These are phyloP conservation scores for Pelobates cultripes DNA, from an alignment of 2,797 vertebrate genomes.

Conservation along the genomic window DNA sequence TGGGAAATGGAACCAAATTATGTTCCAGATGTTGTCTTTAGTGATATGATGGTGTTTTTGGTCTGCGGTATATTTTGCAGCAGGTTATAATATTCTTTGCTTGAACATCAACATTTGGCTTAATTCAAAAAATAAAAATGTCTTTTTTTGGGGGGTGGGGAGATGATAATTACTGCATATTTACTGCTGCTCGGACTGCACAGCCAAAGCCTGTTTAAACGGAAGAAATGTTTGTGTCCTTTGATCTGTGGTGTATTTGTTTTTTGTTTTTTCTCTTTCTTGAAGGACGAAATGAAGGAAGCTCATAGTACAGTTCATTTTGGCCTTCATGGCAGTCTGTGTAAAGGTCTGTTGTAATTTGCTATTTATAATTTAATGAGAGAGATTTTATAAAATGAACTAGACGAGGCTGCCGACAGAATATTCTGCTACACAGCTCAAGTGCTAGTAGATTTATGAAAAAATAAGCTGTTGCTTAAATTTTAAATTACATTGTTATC, in stretches of 20 bases:
- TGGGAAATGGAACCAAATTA: slow-evolving; percentile 3
- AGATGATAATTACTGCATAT: neutral
- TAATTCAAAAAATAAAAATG: neutral
- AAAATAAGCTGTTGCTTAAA: neutral
- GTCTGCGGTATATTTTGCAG: slow-evolving; percentile 6
- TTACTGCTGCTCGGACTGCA: neutral
- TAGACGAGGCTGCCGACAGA: neutral
- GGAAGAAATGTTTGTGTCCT: neutral
- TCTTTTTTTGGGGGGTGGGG: neutral
- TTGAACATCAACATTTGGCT: slow-evolving; percentile 2
- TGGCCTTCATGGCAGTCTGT: slow-evolving; percentile 1
- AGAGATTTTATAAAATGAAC: neutral
- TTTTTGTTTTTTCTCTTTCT: neutral
- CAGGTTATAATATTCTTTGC: slow-evolving; percentile 1
- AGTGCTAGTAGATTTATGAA: neutral
- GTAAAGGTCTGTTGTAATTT: slow-evolving; percentile 3
- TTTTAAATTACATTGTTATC: neutral
- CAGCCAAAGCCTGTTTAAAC: neutral
- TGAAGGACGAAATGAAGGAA: neutral
- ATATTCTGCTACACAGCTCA: neutral
- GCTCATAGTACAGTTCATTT: neutral
- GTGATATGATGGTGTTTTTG: neutral
- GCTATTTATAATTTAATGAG: slow-evolving; percentile 11
- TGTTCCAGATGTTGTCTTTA: slow-evolving; percentile 11
- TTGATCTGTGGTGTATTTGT: neutral